Evolutionary conservation across 2,888 invertebrate genomes (phyloP), one percentile per base, ranked within the genome.

Genomic region (Eilema caniola): DNA sequence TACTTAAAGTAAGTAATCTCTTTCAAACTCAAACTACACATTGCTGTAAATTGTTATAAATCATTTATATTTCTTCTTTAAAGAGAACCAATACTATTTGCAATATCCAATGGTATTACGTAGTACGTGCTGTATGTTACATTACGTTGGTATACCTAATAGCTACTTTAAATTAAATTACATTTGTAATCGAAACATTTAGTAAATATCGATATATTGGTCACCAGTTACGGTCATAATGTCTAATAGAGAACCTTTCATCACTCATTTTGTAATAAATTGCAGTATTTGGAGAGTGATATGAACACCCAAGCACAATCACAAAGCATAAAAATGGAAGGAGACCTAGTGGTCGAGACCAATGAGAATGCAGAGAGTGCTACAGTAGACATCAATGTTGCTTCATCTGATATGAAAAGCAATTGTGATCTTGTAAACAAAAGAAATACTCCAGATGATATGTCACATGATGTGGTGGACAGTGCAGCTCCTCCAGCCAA

Each of bases 1-100:
- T 96, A 23, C 77, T 88, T 78, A 93, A 95, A 89, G 97, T 97
- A 91, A 85, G 92, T 85, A 71, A 47, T 1, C 7, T 5, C 20
- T 47, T 47, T 47, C 20, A 47, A n/a, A n/a, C n/a, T n/a, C 47
- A 47, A 47, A 47, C 20, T 47, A 20, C 3, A 41, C 16, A 16
- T 37, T 37, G 41, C 16, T 41, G 16, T 14, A 41, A 41, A 14
- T 16, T 53, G 4, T 8, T n/a, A 53, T 5, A 47, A 47, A 20
- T 47, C 20, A 20, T n/a, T n/a, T n/a, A 8, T 53, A 10, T 53
- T 53, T n/a, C 53, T 8, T 16, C n/a, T 47, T 7, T 47, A 47
- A 0, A 16, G 20, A 53, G n/a, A 53, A 53, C 53, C 5, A 53
- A n/a, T 53, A 53, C 10, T 53, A 53, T 53, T 53, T 53, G 8